Evolutionary conservation across 2,888 invertebrate genomes (phyloP).

Genomic region (Hirudinaria manillensis): DNA sequence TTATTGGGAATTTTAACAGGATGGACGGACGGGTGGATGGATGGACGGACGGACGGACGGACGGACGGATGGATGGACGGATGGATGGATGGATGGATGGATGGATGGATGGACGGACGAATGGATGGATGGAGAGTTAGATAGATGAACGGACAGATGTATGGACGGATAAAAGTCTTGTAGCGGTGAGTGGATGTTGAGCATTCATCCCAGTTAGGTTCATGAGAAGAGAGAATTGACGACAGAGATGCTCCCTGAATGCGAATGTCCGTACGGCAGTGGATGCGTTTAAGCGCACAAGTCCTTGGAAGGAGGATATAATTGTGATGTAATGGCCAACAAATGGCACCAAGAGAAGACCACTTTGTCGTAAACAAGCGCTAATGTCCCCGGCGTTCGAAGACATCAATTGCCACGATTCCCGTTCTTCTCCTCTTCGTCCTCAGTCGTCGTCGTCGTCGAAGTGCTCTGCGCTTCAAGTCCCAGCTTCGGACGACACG

Average conservation of each 20-base stretch:
- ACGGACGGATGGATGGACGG: background rate
- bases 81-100: background rate
- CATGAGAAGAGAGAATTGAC: no score
- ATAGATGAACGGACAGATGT: no score
- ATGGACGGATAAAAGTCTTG: no score
- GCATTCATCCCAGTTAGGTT: no score
- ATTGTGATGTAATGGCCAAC: constrained; percentile 7
- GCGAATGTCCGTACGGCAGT: background rate
- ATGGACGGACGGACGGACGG: background rate
- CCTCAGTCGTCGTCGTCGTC: background rate
- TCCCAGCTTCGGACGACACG: no score
- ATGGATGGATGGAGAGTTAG: background rate
- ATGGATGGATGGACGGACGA: background rate
- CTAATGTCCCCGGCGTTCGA: constrained; percentile 1
- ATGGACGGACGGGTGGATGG: background rate
- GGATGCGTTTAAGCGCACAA: constrained; percentile 6
- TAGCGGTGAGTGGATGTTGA: no score
- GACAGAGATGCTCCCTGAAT: no score
- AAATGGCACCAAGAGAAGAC: constrained; percentile 1
- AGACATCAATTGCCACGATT: constrained; percentile 5
- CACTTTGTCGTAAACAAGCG: constrained; percentile 5
- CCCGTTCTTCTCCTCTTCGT: background rate
- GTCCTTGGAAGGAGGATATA: background rate
- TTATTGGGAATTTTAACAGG: background rate
- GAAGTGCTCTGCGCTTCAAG: background rate